These are phyloP conservation scores for Desmophyllum pertusum DNA, from an alignment of 92 coral and sea anemone genomes.

Conservation along the genomic window DNA sequence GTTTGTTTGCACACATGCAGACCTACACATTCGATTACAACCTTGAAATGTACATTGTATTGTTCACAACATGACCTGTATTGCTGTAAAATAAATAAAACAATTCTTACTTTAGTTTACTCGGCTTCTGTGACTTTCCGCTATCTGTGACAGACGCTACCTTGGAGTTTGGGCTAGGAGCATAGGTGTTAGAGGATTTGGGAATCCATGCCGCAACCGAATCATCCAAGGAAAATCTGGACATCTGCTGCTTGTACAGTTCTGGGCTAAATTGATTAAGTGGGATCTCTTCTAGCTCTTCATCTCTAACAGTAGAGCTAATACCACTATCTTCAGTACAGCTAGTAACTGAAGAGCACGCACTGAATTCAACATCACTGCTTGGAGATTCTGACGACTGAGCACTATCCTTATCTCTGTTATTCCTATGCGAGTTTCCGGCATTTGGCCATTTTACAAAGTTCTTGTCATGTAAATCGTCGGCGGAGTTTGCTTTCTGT, in stretches of 20 bases:
- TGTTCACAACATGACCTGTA: not conserved
- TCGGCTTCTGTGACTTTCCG: constrained; percentile 49
- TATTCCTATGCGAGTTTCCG: not conserved
- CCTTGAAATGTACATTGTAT: not conserved
- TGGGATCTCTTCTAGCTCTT: constrained; percentile 95
- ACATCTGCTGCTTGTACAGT: constrained; percentile 75
- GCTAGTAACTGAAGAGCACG: constrained; percentile 83
- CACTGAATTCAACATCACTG: constrained; percentile 87
- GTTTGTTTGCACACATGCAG: not conserved
- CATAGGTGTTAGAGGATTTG: constrained; percentile 75
- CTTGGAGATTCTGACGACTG: constrained; percentile 77
- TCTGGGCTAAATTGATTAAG: constrained; percentile 76
- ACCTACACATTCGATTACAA: not conserved
- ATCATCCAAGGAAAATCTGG: constrained; percentile 69
- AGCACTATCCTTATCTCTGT: constrained; percentile 57
- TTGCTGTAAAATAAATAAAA: not conserved
- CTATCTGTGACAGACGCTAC: constrained; percentile 6
- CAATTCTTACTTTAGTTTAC: constrained; percentile 64
- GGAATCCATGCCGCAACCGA: constrained; percentile 83
- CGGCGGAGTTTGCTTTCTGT: constrained; percentile 26
- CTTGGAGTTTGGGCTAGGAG: constrained; percentile 58
- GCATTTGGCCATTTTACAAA: constrained; percentile 37
- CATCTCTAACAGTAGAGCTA: constrained; percentile 94
- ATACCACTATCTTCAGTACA: constrained; percentile 98
- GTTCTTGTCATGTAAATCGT: constrained; percentile 34